Evolutionary conservation across 2,113 vertebrate species (phyloP), one percentile per base, ranked within the genome.

Genomic region (Ancistrus triradiatus): DNA sequence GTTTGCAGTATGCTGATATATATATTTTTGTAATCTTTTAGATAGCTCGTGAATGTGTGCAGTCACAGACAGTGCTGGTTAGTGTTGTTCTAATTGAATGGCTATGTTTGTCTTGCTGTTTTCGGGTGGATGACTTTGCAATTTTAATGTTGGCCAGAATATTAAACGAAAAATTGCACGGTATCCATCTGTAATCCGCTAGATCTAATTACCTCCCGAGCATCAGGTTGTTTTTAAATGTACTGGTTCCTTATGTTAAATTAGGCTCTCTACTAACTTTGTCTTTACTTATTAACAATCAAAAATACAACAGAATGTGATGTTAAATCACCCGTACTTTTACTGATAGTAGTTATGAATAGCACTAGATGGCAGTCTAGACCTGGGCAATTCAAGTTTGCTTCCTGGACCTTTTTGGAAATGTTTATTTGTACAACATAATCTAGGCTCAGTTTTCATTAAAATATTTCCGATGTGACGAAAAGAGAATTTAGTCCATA

Each of bases 141-240:
- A 95, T 95, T 95, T 95, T 91, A 89, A 84, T 74, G 77, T 79
- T 83, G 59, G 69, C 74, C 73, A 76, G 81, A 66, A 47, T 44
- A 59, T 63, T 6, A 49, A 80, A 85, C 87, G 79, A 86, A 88
- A 93, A 97, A 93, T 95, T 95, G 92, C 93, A 94, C 91, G 91
- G 92, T 94, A 95, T 96, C 92, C 91, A 94, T 94, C 92, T 93
- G 92, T 89, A 91, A 94, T 90, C 91, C 87, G 90, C 91, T 89
- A 87, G 90, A 92, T 91, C 83, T 55, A 44, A 21, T 53, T 33
- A 75, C 22, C 74, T 58, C 53, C 63, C 3, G 7, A 11, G 4
- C 19, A 10, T 17, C 10, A 17, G n/a, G 4, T 2, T 53, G n/a
- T 44, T 3, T 31, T 18, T 14, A 2, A 24, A 35, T 6, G n/a